Evolutionary conservation across 2,113 vertebrate species (phyloP), one percentile per base, ranked within the genome.

Genomic region (Grantiella picta): DNA sequence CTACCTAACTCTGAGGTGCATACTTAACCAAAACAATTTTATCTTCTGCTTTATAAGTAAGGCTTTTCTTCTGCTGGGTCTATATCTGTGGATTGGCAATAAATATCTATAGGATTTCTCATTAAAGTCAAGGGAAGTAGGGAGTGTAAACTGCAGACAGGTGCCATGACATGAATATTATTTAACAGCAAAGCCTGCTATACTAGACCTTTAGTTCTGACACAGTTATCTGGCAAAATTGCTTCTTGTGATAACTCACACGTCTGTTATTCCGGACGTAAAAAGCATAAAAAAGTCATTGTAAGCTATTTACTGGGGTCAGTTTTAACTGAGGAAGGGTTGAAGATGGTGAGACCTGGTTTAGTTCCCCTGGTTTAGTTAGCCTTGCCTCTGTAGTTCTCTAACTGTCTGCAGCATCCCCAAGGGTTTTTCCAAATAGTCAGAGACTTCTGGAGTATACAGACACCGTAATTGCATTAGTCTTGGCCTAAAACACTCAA

Each of bases 31-130:
- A 82, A 89, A 68, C 2, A 49, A 23, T 40, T 78, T 77, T 70
- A 64, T 54, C 12, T 94, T 91, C 31, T 82, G 40, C 66, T 82
- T 84, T 86, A 42, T 73, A 82, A 89, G 80, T 86, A 93, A 82
- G 33, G 15, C 27, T 69, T 85, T 49, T 80, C 20, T 92, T 92
- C 73, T 87, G 40, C 75, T 45, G 15, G 72, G 13, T 31, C 45
- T 61, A 18, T 82, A 63, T 49, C 71, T 83, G 27, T 8, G 15
- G 63, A 85, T 72, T 88, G 33, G 15, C 24, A 28, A 16, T 63
- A 68, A 73, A 27, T 64, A 61, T 19, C 73, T 54, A 17, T 35
- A 87, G 47, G 63, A 80, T 72, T 80, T 91, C 76, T 79, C 45
- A 66, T 64, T 92, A 73, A 93, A 86, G n/a, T 65, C 42, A 53